Base-by-base conservation (phyloP, 2,113 vertebrate species). In the Mustela nigripes region DNA sequence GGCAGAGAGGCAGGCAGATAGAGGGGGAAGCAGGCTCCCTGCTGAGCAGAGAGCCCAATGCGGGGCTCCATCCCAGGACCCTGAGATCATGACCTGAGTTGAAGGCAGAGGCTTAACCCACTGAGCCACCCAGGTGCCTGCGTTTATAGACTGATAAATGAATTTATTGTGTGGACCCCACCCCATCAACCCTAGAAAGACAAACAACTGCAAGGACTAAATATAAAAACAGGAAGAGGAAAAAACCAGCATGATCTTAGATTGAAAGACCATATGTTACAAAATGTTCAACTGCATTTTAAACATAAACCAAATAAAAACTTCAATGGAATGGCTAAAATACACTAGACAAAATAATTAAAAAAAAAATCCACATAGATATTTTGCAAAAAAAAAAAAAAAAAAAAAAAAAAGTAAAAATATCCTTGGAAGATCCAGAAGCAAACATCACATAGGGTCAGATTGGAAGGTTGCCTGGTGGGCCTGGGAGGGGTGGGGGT, bases 251-350 rank as follows among this genome's bases (percentile, higher is more conserved):
- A 50, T 11, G 39, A 81, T 15, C 88, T 67, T 86, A 26, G 33
- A 74, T 24, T n/a, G 56, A 73, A 81, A 76, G 76, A 45, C 22
- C 36, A 74, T 33, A 73, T 16, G 58, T 73, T 63, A 73, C 82
- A 81, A 82, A 39, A 76, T 87, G 21, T 69, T 82, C 50, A 79
- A 39, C 8, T 88, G 24, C n/a, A 76, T 60, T 83, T 94, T 76
- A 67, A 89, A 89, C 16, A 85, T 45, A 96, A 84, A 56, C 31
- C 76, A 97, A 96, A 84, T 79, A 56, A 84, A 94, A 94, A 78
- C 53, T 42, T 79, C n/a, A 71, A 58, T 1, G 28, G 56, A 94
- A 91, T 60, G 28, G 50, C 80, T 60, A 92, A 92, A 89, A 94
- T 58, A 63, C 3, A 85, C 33, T 74, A 84, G 91, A 65, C 33